Percentiles rank a stretch among this genome's conserved stretches.
Conservation (phyloP, 2,888 invertebrate species). For the Magallana nippona region DNA sequence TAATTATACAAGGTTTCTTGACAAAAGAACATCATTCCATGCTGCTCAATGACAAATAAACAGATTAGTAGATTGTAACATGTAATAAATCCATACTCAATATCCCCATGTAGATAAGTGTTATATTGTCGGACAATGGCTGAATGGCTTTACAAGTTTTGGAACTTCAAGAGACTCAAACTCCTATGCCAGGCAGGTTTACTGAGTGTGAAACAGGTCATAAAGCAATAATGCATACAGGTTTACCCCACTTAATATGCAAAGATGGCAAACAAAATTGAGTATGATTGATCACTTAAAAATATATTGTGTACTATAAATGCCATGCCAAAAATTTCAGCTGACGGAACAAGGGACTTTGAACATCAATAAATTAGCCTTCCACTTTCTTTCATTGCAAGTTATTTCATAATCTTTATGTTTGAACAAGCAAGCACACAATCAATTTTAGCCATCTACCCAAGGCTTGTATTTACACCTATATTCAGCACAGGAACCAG, state of each 20-base stretch:
- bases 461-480: not conserved
- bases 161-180: not conserved
- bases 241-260: slow-evolving; percentile 29
- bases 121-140: not conserved
- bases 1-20: slow-evolving; percentile 25
- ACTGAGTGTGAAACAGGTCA: slow-evolving; percentile 9
- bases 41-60: slow-evolving; percentile 24
- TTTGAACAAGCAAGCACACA: slow-evolving; percentile 18
- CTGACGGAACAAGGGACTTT: not conserved
- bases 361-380: not conserved
- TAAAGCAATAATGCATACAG: not conserved
- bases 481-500: slow-evolving; percentile 22
- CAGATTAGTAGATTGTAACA: slow-evolving; percentile 23
- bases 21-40: slow-evolving; percentile 20
- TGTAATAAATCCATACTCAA: slow-evolving; percentile 2
- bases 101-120: not conserved
- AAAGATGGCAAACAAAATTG: not conserved
- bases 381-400: not conserved
- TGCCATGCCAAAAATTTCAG: slow-evolving; percentile 18
- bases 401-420: slow-evolving; percentile 9
- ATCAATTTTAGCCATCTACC: not conserved
- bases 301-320: slow-evolving; percentile 29
- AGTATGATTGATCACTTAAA: slow-evolving; percentile 26
- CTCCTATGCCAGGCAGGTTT: not conserved
- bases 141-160: not conserved